phyloP scores from a whole-genome alignment of 2,113 vertebrate species.

The Datnioides undecimradiatus region DNA sequence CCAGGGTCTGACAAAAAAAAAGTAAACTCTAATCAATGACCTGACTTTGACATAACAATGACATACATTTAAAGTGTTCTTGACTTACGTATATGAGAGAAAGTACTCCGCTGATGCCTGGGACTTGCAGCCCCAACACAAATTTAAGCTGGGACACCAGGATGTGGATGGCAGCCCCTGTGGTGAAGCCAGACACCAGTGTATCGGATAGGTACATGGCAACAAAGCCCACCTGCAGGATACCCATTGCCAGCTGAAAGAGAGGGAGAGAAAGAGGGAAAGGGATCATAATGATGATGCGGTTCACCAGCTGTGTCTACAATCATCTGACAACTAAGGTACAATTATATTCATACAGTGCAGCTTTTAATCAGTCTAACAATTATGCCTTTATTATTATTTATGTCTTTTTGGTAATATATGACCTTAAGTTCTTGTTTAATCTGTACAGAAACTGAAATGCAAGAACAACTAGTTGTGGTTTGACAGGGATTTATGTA shows the following conservation, averaged over 20 bases:
- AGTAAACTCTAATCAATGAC: neutral
- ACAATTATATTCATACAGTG: too few relatives aligned
- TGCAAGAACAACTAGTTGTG: too few relatives aligned
- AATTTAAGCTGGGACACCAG: constrained; percentile 97
- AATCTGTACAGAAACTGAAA: too few relatives aligned
- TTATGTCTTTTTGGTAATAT: too few relatives aligned
- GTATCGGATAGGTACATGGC: constrained; percentile 96
- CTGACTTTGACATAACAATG: neutral
- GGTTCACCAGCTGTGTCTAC: too few relatives aligned
- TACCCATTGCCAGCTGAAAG: constrained; percentile 89
- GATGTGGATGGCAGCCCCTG: constrained; percentile 94
- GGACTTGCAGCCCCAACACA: constrained; percentile 89
- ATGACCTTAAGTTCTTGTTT: too few relatives aligned
- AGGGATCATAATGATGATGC: neutral
- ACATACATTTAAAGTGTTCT: neutral
- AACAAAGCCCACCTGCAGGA: constrained; percentile 91
- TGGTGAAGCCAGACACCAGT: constrained; percentile 94
- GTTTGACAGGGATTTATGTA: too few relatives aligned
- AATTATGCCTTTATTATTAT: too few relatives aligned
- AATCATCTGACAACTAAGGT: too few relatives aligned
- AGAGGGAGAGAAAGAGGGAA: constrained; percentile 46
- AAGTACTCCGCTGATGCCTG: constrained; percentile 85
- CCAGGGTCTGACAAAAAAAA: constrained; percentile 85
- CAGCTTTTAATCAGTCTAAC: too few relatives aligned
- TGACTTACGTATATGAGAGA: constrained; percentile 91